These are phyloP conservation scores for Phrynocephalus vlangalii DNA, from an alignment of 2,797 vertebrate species.

Conservation along the genomic window DNA sequence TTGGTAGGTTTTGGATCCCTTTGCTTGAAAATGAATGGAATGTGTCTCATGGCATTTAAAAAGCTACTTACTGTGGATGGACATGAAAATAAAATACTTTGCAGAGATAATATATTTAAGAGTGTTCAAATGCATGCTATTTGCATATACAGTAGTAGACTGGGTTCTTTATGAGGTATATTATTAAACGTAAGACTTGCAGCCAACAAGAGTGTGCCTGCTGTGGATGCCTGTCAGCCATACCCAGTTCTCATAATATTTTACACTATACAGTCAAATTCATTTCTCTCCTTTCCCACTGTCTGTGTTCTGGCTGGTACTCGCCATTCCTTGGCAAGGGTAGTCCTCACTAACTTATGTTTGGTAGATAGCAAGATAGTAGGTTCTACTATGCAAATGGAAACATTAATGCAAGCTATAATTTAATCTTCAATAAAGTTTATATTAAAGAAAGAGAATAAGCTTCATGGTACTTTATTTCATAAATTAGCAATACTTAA, in stretches of 20 bases:
- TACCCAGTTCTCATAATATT: neutral
- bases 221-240: neutral
- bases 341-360: neutral
- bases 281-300: neutral
- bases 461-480: neutral
- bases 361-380: neutral
- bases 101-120: neutral
- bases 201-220: no score
- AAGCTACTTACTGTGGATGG: neutral
- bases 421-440: neutral
- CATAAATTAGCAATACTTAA: constrained; percentile 1
- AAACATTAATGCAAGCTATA: neutral
- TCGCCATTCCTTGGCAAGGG: neutral
- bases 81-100: constrained; percentile 20
- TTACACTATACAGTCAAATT: neutral
- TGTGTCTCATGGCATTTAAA: neutral
- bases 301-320: neutral
- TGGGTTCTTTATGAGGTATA: neutral
- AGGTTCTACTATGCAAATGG: neutral
- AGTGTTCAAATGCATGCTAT: neutral
- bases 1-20: neutral
- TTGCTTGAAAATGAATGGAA: neutral
- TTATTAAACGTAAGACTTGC: neutral
- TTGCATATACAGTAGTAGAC: neutral
- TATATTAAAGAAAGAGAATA: neutral